Base-by-base conservation (phyloP, 2,888 invertebrate species). In the Helicoverpa assulta region DNA sequence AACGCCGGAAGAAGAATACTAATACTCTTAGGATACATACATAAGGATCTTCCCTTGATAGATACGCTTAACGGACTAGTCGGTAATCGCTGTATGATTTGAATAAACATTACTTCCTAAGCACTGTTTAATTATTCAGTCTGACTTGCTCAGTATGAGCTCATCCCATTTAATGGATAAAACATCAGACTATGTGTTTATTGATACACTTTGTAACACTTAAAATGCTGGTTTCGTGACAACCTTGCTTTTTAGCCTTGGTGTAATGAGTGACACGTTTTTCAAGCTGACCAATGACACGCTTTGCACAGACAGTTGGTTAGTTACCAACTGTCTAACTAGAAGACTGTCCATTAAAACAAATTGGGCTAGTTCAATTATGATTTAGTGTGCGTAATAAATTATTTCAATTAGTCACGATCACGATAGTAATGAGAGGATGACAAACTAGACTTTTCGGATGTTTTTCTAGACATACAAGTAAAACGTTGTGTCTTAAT, bases 51-150 rank as follows among this genome's bases (percentile, higher is more conserved):
- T 55, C 29, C 47, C 43, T 33, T 59, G 52, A 29, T 47, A 16
- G 10, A 14, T 56, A 43, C 4, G 19, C 19, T 37, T 51, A 10
- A 26, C 29, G 18, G 18, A 51, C 19, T 47, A 53, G 16, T 50
- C 4, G 50, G 18, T 60, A 52, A 18, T 50, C 43, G 12, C 19
- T 12, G 5, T n/a, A 50, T 50, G 5, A 47, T 58, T 40, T 40
- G 47, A 47, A 21, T 37, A 16, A 19, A 52, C 16, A 52, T 51
- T 14, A 60, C 33, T 60, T 51, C 60, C 60, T 59, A 29, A 10
- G 26, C 8, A 50, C 8, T 50, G 26, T 18, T 18, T 40, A 37
- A 47, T 21, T 54, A 54, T 58, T 43, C 16, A 19, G 43, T 40
- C 16, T 2, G 5, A n/a, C n/a, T n/a, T 58, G 26, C 29, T 7